Evolutionary conservation across 1,140 invertebrate genomes (phyloP), one percentile per base, ranked within the genome.

Genomic region (Mycetomoellerius zeteki): DNA sequence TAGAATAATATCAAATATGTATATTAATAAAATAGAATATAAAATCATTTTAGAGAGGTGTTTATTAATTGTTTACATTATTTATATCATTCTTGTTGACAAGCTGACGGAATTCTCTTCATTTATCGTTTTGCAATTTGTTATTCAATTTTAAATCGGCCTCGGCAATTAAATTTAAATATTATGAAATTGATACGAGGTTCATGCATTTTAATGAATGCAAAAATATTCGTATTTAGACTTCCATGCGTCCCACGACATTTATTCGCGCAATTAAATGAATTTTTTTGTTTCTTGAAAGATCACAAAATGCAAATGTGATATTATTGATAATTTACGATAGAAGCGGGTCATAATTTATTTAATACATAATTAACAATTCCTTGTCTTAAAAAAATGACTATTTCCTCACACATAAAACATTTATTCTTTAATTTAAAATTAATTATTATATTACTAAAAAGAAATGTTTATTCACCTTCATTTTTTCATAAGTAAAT

Each of bases 151-250:
- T 47, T 50, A 21, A 43, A 64, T 5, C 24, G 24, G 12, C n/a
- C 6, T 16, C 7, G 19, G 50, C 24, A 21, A 54, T 64, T 54
- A 78, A 78, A 78, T 78, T 78, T 75, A 21, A 62, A 56, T 50
- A 50, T 76, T 76, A 88, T 37, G 77, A 84, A 84, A 82, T 78
- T 21, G 71, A 81, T 64, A 43, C 24, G 75, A 62, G 4, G 82
- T 37, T 21, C 21, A 64, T 65, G 37, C 43, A 50, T 80, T 54
- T 85, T 56, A 71, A 81, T 82, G 50, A 86, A 72, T 72, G 52
- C 37, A 62, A 76, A 50, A 75, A 52, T 76, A n/a, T 30, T 1
- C 14, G 14, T 50, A 84, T 78, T 30, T 10, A 62, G 14, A 30
- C 30, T 14, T 16, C 24, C 30, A 58, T 27, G 21, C 56, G 37